A percentile compares a stretch with the other conserved stretches of the same genome.
Evolutionary conservation across 2,888 invertebrate species (phyloP).

Genomic region (Scaptomyza reducta): DNA sequence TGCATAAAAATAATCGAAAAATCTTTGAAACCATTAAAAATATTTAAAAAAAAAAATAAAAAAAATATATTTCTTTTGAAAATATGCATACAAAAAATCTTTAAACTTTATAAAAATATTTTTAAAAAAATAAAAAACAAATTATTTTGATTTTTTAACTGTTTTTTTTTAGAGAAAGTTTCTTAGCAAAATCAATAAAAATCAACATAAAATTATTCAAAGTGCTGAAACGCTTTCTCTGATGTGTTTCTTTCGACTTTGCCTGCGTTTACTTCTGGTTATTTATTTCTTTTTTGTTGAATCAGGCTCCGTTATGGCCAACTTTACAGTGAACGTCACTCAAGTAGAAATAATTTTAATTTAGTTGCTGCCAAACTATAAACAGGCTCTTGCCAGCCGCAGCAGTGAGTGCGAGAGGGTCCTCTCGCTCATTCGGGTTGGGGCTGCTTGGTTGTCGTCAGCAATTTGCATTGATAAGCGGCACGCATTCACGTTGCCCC

Average conservation of each 20-base stretch:
- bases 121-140: no score
- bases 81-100: no score
- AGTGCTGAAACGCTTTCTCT: neutral
- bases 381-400: constrained; percentile 50
- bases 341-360: constrained; percentile 74
- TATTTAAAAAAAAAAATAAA: no score
- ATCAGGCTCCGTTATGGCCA: constrained; percentile 59
- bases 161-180: no score
- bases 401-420: constrained; percentile 15
- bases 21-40: no score
- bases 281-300: neutral
- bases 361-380: constrained; percentile 72
- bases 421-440: constrained; percentile 2
- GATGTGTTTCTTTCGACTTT: no score
- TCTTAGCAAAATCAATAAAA: no score
- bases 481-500: constrained; percentile 48
- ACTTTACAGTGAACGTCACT: constrained; percentile 59
- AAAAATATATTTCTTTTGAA: no score
- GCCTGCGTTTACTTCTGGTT: no score
- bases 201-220: neutral
- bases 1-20: no score
- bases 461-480: constrained; percentile 70
- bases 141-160: no score
- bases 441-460: constrained; percentile 52
- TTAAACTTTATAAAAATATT: no score